Conservation (phyloP, 1,140 invertebrate genomes). For the Venturia canescens region DNA sequence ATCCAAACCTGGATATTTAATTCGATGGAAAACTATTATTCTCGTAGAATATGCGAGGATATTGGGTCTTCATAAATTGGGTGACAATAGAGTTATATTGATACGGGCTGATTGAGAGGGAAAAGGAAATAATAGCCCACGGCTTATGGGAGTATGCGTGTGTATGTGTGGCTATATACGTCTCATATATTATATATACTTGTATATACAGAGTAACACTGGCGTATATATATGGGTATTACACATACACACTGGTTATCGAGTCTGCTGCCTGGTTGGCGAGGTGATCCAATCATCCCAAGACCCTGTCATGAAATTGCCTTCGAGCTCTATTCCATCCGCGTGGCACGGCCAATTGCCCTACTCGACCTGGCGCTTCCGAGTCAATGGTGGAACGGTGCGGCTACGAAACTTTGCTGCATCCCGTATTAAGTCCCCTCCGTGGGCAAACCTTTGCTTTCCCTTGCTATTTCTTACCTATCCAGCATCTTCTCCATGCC, state of each 20-base stretch:
- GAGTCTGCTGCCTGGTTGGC: conserved; percentile 54
- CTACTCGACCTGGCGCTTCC: conserved; percentile 49
- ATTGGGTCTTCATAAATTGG: conserved; percentile 53
- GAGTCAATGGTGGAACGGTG: conserved; percentile 45
- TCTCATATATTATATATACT: neutral
- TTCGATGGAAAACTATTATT: too few relatives aligned
- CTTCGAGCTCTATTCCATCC: conserved; percentile 67
- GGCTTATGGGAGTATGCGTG: neutral
- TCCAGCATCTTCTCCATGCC: neutral
- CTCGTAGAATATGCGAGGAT: too few relatives aligned
- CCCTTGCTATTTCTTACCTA: neutral
- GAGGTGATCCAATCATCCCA: conserved; percentile 73
- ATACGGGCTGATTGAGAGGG: conserved; percentile 53
- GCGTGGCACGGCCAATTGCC: conserved; percentile 68
- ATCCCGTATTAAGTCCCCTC: conserved; percentile 64
- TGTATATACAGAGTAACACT: conserved; percentile 2
- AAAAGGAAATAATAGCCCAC: conserved; percentile 21
- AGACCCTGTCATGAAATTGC: conserved; percentile 73
- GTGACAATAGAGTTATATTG: conserved; percentile 67
- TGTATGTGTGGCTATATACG: neutral
- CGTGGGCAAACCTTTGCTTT: conserved; percentile 8
- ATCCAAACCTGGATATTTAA: too few relatives aligned
- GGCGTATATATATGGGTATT: neutral
- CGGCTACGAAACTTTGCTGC: conserved; percentile 66
- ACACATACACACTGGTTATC: conserved; percentile 58